Evolutionary conservation across 2,888 invertebrate genomes (phyloP).

Genomic region (Platycheirus rosarum): DNA sequence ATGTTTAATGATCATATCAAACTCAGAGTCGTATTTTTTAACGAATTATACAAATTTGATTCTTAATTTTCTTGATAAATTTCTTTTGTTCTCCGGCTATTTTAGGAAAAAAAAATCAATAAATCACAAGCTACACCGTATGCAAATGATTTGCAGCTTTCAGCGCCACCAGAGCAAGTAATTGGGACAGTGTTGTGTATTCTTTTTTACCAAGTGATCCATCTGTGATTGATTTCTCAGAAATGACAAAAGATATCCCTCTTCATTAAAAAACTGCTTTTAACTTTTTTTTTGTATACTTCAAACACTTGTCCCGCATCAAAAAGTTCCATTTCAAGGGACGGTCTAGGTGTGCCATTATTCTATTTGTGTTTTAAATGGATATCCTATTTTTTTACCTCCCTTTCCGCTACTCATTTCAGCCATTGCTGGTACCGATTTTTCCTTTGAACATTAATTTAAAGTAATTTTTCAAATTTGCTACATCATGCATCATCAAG

Average conservation of each 20-base stretch:
- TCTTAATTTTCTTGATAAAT: too few species aligned
- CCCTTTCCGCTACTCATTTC: too few species aligned
- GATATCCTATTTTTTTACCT: not conserved
- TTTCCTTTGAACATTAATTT: conserved; percentile 32
- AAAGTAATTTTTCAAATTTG: conserved; percentile 58
- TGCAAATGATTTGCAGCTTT: too few species aligned
- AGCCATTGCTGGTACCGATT: not conserved
- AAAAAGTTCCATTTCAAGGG: conserved; percentile 2
- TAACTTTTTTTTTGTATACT: not conserved
- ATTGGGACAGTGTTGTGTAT: not conserved
- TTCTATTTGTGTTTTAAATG: conserved; percentile 25
- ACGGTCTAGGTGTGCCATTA: not conserved
- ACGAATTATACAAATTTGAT: too few species aligned
- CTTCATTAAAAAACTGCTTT: not conserved
- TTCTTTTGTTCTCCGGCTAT: too few species aligned
- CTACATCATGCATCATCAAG: conserved; percentile 65
- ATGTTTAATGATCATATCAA: too few species aligned
- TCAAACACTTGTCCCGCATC: conserved; percentile 14
- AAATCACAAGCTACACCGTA: too few species aligned
- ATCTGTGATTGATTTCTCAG: conserved; percentile 15
- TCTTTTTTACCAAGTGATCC: not conserved
- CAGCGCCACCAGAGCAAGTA: conserved; percentile 17
- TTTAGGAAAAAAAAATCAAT: too few species aligned
- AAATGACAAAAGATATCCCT: conserved; percentile 29
- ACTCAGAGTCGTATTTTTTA: too few species aligned